Conservation (phyloP, 2,797 vertebrate species). For the Eulemur coronatus region DNA sequence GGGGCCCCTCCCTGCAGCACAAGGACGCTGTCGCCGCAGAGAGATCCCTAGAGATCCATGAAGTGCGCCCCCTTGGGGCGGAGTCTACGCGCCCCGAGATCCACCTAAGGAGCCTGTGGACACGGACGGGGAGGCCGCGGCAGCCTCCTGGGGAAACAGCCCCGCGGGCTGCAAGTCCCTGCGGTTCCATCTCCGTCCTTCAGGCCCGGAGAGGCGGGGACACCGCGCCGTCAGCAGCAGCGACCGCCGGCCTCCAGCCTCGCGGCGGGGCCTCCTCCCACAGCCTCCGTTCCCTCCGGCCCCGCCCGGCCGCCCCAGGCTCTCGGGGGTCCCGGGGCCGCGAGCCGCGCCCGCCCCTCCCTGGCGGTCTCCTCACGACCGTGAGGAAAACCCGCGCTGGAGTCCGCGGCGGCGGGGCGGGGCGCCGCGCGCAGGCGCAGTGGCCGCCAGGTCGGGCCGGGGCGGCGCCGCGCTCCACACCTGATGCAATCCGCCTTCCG, state of each 20-base stretch:
- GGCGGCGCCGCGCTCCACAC: constrained; percentile 58
- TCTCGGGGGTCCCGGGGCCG: not conserved
- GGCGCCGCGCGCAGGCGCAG: constrained; percentile 65
- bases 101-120: not conserved
- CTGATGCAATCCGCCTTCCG: constrained; percentile 81
- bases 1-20: not conserved
- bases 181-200: not conserved
- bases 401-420: not conserved
- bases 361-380: rapidly evolving
- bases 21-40: not conserved
- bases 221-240: not conserved
- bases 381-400: constrained; percentile 59
- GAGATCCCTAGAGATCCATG: not conserved
- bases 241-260: not conserved
- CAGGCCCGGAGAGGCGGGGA: not conserved
- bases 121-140: not conserved
- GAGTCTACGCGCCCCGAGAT: not conserved
- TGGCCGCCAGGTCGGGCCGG: constrained; percentile 64
- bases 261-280: not conserved
- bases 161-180: not conserved
- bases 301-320: not conserved
- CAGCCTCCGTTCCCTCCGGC: not conserved
- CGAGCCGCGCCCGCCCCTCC: not conserved
- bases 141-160: not conserved
- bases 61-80: not conserved